phyloP scores from a whole-genome alignment of 1,140 invertebrate genomes.

The Leptopilina boulardi region DNA sequence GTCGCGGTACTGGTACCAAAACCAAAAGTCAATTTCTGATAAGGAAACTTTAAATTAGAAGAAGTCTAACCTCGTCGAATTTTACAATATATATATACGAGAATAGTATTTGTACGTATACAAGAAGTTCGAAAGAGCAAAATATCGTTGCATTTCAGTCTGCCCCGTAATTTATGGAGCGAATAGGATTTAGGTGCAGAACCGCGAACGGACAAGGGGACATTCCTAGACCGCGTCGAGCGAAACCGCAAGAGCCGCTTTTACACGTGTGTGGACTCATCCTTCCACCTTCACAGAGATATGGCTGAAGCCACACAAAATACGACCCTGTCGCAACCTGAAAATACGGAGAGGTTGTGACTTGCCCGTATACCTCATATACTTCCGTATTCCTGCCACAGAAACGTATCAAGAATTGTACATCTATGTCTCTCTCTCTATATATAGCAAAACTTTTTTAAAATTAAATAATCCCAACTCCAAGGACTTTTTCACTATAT shows the following conservation, averaged over 20 bases:
- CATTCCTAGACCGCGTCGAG: slow-evolving; percentile 26
- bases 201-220: slow-evolving; percentile 22
- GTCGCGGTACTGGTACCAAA: too few relatives aligned
- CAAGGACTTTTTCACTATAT: not conserved
- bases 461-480: not conserved
- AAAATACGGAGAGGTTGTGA: slow-evolving; percentile 21
- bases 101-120: too few relatives aligned
- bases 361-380: not conserved
- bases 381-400: slow-evolving; percentile 12
- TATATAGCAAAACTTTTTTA: not conserved
- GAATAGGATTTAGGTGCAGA: slow-evolving; percentile 30
- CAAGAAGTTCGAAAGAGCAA: not conserved
- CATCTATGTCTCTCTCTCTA: not conserved
- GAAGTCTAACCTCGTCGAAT: too few relatives aligned
- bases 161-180: not conserved
- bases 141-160: not conserved
- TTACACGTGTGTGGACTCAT: slow-evolving; percentile 11
- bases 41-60: too few relatives aligned
- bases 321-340: slow-evolving; percentile 23
- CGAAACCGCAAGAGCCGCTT: slow-evolving; percentile 21
- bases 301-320: slow-evolving; percentile 28
- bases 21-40: too few relatives aligned
- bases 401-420: not conserved
- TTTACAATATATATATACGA: too few relatives aligned
- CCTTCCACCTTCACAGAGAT: not conserved